Conservation (phyloP, 2,113 vertebrate genomes). For the Paratilapia polleni region DNA sequence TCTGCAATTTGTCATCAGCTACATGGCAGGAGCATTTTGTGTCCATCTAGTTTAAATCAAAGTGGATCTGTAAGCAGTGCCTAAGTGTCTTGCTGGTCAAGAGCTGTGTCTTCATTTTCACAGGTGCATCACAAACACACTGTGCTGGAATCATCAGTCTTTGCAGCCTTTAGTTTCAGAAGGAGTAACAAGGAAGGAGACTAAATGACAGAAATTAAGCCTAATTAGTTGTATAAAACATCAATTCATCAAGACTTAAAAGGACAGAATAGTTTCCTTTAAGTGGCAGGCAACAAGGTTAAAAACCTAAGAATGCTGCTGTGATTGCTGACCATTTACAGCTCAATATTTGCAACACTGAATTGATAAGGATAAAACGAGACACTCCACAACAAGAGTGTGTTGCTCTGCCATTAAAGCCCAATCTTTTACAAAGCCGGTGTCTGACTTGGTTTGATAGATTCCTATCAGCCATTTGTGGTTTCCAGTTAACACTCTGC, state of each 20-base stretch:
- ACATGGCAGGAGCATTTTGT: neutral
- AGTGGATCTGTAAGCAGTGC: neutral
- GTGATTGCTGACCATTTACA: neutral
- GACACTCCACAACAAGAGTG: neutral
- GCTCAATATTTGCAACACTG: slow-evolving; percentile 5
- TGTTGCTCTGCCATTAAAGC: neutral
- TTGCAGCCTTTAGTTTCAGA: neutral
- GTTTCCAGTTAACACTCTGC: neutral
- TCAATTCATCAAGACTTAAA: neutral
- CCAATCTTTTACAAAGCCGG: neutral
- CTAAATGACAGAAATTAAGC: neutral
- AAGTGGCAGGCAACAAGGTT: neutral
- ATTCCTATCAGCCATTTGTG: neutral
- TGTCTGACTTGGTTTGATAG: slow-evolving; percentile 6
- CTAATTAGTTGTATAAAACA: neutral
- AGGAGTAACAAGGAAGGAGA: neutral
- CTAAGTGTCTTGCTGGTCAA: neutral
- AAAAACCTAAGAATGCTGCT: neutral
- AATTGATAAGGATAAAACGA: neutral
- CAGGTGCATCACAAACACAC: neutral
- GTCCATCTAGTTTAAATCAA: neutral
- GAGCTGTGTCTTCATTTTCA: neutral
- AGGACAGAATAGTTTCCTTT: neutral
- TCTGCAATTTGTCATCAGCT: slow-evolving; percentile 2
- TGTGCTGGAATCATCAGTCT: neutral